Conservation (phyloP, 2,888 invertebrate species). For the Yponomeuta sedellus region DNA sequence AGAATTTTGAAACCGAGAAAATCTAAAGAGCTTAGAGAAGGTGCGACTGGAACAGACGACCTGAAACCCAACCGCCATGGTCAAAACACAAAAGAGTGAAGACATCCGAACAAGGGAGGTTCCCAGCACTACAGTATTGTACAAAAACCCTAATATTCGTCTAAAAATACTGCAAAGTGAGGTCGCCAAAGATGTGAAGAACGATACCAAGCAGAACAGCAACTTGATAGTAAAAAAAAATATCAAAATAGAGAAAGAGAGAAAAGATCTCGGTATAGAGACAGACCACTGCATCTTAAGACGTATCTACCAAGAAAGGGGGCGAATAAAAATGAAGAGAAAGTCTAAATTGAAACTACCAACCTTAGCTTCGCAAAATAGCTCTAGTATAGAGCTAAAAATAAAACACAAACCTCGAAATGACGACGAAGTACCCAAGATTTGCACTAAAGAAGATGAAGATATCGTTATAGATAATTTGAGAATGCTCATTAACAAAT, state of each 20-base stretch:
- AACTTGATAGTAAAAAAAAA: neutral
- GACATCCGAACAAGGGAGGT: neutral
- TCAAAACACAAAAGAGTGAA: neutral
- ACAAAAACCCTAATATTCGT: too few relatives aligned
- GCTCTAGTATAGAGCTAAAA: neutral
- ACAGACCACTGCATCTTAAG: conserved; percentile 55
- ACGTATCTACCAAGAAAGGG: conserved; percentile 35
- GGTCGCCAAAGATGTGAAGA: conserved; percentile 18
- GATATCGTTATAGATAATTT: conserved; percentile 31
- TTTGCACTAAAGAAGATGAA: neutral
- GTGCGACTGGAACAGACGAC: neutral
- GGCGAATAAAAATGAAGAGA: conserved; percentile 27
- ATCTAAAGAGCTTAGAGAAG: neutral
- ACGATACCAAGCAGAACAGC: conserved; percentile 15
- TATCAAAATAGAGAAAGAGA: conserved; percentile 23
- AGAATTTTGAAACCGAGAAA: neutral
- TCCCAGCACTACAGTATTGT: neutral
- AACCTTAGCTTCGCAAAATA: neutral
- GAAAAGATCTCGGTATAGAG: conserved; percentile 56
- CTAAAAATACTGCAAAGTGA: too few relatives aligned
- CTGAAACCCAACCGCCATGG: neutral
- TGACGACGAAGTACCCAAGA: neutral
- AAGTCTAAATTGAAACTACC: neutral
- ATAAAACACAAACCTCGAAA: neutral
- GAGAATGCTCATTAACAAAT: conserved; percentile 43